Conservation (phyloP, 2,113 vertebrate species). For the Procapra przewalskii region DNA sequence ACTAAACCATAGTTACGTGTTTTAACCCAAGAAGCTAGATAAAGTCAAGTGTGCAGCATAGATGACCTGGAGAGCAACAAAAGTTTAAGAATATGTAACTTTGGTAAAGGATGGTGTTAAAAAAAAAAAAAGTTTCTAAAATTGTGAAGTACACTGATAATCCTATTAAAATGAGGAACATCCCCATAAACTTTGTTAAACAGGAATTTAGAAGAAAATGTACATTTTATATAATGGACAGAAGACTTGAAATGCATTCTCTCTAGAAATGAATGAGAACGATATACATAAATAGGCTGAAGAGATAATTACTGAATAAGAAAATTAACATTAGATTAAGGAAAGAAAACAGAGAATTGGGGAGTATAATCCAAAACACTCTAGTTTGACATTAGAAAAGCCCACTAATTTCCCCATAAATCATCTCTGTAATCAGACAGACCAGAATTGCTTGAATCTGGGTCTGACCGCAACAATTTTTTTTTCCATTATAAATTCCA, state of each 20-base stretch:
- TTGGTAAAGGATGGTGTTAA: neutral
- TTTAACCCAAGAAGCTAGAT: conserved; percentile 14
- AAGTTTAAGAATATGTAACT: neutral
- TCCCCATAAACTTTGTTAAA: neutral
- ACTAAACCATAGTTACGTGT: neutral
- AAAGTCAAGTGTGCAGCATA: neutral
- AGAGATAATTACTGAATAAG: neutral
- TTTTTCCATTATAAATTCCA: conserved; percentile 45
- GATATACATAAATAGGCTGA: neutral
- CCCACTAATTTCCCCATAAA: neutral
- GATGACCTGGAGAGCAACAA: neutral
- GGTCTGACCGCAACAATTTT: neutral
- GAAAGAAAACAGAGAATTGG: neutral
- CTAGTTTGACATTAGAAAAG: neutral
- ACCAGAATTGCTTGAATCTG: neutral
- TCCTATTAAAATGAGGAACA: neutral
- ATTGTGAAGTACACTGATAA: neutral
- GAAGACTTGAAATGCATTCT: neutral
- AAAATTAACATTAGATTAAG: neutral
- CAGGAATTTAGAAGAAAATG: neutral
- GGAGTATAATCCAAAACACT: neutral
- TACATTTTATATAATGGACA: neutral
- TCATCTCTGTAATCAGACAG: neutral
- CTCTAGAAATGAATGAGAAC: neutral
- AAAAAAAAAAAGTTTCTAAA: neutral